These are phyloP conservation scores for Alosa sapidissima DNA, from an alignment of 2,797 vertebrate species.

Conservation along the genomic window DNA sequence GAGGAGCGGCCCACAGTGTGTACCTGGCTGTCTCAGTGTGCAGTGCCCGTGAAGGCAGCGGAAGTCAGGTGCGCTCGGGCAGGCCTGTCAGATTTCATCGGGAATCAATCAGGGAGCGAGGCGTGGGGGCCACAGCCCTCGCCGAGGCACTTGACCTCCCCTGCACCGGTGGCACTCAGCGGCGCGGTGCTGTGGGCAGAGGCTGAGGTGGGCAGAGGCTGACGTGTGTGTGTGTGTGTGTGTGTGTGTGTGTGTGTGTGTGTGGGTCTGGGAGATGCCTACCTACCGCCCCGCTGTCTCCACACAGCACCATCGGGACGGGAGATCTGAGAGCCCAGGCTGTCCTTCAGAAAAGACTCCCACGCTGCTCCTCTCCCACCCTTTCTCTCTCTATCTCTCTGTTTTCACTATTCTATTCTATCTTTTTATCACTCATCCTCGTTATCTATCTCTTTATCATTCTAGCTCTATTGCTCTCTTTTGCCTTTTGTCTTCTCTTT, in stretches of 20 bases:
- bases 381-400: conserved; percentile 17
- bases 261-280: conserved; percentile 53
- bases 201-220: conserved; percentile 23
- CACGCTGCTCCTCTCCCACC: conserved; percentile 37
- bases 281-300: conserved; percentile 54
- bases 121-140: neutral
- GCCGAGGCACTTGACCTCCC: conserved; percentile 35
- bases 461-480: conserved; percentile 29
- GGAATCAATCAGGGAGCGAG: conserved; percentile 26
- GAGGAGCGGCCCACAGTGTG: neutral
- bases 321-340: conserved; percentile 62
- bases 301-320: conserved; percentile 53
- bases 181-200: conserved; percentile 37
- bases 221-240: neutral
- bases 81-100: conserved; percentile 29
- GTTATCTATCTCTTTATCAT: neutral
- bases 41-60: neutral
- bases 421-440: conserved; percentile 3
- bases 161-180: conserved; percentile 39
- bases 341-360: conserved; percentile 51
- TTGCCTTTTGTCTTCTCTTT: conserved; percentile 25
- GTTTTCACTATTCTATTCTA: conserved; percentile 30
- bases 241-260: conserved; percentile 12
- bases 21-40: neutral
- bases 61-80: neutral